These are phyloP conservation scores for Chinchilla lanigera DNA, from an alignment of 2,113 vertebrate genomes.

Conservation along the genomic window DNA sequence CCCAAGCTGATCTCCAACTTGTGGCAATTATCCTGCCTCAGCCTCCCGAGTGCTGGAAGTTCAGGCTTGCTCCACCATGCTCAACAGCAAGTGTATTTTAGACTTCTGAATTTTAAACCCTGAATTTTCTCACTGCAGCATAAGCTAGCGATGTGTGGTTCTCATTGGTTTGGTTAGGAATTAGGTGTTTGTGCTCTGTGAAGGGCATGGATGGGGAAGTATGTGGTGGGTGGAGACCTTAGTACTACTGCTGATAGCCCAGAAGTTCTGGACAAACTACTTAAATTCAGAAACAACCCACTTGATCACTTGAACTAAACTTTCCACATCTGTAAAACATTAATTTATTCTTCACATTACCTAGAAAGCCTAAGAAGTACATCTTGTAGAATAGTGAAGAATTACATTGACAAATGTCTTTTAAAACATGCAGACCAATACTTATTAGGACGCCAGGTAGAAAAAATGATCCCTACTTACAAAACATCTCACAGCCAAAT, in stretches of 20 bases:
- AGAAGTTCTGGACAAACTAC: neutral
- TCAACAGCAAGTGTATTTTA: conserved; percentile 14
- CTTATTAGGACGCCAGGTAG: neutral
- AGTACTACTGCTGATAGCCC: neutral
- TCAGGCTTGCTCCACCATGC: neutral
- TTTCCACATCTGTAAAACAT: conserved; percentile 14
- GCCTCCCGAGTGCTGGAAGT: neutral
- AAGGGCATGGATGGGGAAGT: neutral
- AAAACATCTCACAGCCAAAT: neutral
- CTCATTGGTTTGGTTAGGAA: neutral
- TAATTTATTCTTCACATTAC: conserved; percentile 19
- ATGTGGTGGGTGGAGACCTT: neutral
- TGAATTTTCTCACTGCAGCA: conserved; percentile 40
- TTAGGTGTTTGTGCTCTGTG: neutral
- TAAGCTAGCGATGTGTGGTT: conserved; percentile 7
- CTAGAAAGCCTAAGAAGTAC: neutral
- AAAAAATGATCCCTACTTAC: neutral
- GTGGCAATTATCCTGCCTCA: neutral
- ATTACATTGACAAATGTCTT: neutral
- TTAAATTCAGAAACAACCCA: conserved; percentile 41
- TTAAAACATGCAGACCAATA: neutral
- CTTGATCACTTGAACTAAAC: neutral
- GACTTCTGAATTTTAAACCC: conserved; percentile 33
- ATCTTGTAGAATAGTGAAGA: conserved; percentile 16
- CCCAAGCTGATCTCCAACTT: neutral